These are phyloP conservation scores for Drosophila imparisetae DNA, from an alignment of 2,888 invertebrate species.

Conservation along the genomic window DNA sequence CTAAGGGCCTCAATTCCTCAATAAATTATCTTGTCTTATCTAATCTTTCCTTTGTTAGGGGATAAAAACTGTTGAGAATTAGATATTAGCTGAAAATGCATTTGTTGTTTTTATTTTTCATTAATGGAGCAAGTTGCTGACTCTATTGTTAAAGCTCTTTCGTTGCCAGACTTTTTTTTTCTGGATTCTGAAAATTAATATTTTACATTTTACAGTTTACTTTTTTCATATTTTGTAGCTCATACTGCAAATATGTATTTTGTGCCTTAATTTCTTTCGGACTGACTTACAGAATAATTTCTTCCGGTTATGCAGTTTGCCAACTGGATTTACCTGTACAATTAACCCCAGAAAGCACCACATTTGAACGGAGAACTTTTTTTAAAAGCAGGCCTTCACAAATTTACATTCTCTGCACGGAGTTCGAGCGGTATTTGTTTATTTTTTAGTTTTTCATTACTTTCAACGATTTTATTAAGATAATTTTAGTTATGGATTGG, in stretches of 20 bases:
- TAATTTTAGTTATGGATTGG: background rate
- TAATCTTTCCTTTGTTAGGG: background rate
- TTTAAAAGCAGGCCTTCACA: background rate
- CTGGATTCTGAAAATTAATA: conserved; percentile 20
- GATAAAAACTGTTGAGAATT: background rate
- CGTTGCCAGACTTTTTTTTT: background rate
- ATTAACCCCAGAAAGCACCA: conserved; percentile 25
- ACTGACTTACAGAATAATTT: conserved; percentile 38
- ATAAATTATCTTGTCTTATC: background rate
- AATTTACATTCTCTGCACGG: background rate
- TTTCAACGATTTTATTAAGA: background rate
- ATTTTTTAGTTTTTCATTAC: background rate
- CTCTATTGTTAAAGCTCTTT: background rate
- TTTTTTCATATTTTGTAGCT: conserved; percentile 21
- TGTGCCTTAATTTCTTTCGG: conserved; percentile 34
- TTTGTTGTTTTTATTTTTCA: background rate
- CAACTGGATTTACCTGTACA: conserved; percentile 18
- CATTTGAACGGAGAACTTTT: background rate
- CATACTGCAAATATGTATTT: conserved; percentile 35
- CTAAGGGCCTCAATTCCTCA: background rate
- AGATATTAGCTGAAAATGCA: background rate
- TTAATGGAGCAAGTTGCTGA: background rate
- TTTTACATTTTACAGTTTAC: conserved; percentile 10
- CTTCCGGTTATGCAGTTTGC: conserved; percentile 26
- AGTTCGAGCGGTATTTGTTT: background rate